Evolutionary conservation across 2,113 vertebrate genomes (phyloP), one percentile per base, ranked within the genome.

Genomic region (Chamaetylas fuelleborni): DNA sequence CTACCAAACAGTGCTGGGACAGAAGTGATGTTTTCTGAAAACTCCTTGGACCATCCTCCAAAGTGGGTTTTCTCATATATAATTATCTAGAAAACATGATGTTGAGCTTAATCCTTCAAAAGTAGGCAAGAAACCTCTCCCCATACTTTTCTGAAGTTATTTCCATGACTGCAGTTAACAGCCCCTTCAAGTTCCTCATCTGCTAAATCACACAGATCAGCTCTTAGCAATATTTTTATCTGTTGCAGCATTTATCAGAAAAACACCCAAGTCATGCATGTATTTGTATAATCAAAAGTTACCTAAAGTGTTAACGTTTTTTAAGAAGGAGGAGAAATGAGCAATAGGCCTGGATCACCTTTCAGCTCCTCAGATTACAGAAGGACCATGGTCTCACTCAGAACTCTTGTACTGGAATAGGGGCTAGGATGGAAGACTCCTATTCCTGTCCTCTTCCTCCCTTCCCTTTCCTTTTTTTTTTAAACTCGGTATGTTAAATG

Each of bases 11-110:
- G 83, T 38, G 89, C 93, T 93, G 94, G 93, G 57, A 98, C 89
- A 91, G 95, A 97, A 88, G 95, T 83, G 70, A 96, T 82, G 74
- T 98, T 98, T 92, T 98, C 98, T 89, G 97, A 97, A 83, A 99
- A 94, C 73, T 98, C 98, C 94, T 95, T 98, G 76, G 93, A 92
- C 81, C 95, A 81, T 74, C 98, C 98, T 94, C 62, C 73, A 88
- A 99, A 99, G 62, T 96, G 85, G 29, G 91, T 76, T 95, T 97
- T 98, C 92, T 98, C 98, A 96, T 98, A 99, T 95, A 99, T 95
- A 96, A 98, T 94, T 74, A 99, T 94, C 98, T 99, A 91, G 43
- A 97, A 95, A 86, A 97, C 48, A 97, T 0, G 4, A 96, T 54
- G 38, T 24, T 33, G 36, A 81, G 34, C 19, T 78, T 64, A 65